Evolutionary conservation across 2,797 vertebrate genomes (phyloP).

Genomic region (Galago senegalensis): DNA sequence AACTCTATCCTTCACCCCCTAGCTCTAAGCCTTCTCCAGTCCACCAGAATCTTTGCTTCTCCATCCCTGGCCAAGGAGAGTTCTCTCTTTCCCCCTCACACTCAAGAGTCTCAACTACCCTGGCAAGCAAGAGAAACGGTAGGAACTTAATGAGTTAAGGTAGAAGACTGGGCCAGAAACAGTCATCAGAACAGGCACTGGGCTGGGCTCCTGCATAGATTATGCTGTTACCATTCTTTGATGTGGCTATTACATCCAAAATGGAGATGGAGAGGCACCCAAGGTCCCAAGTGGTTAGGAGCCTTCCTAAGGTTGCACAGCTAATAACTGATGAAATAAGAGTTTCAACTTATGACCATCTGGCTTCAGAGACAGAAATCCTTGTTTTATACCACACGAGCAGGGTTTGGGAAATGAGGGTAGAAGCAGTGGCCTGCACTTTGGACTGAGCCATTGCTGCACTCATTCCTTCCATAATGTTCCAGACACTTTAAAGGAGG

Average conservation of each 20-base stretch:
- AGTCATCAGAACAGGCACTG: neutral
- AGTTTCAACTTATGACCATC: neutral
- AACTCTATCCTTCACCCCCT: neutral
- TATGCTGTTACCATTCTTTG: neutral
- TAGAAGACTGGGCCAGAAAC: neutral
- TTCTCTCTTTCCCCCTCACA: neutral
- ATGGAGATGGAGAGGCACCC: neutral
- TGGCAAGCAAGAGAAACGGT: constrained; percentile 35
- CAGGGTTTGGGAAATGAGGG: neutral
- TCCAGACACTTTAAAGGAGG: neutral
- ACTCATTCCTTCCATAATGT: neutral
- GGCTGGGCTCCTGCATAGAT: neutral
- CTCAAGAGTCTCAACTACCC: neutral
- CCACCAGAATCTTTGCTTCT: constrained; percentile 12
- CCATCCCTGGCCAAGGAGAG: neutral
- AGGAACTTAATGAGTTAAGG: neutral
- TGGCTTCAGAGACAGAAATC: neutral
- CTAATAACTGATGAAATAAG: neutral
- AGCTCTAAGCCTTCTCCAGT: neutral
- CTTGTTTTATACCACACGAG: neutral
- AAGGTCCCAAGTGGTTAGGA: neutral
- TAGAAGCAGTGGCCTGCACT: neutral
- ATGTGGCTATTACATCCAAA: neutral
- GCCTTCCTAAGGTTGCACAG: neutral
- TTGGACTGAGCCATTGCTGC: neutral